Conservation (phyloP, 2,888 invertebrate genomes). For the Alitta virens region DNA sequence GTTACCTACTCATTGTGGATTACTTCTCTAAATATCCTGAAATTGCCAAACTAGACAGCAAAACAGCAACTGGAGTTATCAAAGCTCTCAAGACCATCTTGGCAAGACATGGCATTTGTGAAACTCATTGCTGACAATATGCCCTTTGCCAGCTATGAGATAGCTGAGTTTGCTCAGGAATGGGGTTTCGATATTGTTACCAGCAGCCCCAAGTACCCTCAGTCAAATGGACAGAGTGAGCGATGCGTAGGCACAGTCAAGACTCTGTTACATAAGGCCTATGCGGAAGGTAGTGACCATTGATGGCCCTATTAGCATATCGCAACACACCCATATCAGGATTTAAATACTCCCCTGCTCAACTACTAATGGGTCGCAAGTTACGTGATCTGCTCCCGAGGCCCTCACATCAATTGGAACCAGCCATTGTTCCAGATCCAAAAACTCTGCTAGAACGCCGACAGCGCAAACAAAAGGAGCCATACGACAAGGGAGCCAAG, state of each 20-base stretch:
- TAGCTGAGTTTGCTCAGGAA: constrained; percentile 19
- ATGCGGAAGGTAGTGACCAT: constrained; percentile 19
- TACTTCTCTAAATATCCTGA: constrained; percentile 32
- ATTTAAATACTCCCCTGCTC: constrained; percentile 23
- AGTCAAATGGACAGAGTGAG: constrained; percentile 27
- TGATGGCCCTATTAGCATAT: constrained; percentile 26
- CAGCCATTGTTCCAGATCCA: background rate
- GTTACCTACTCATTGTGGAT: constrained; percentile 29
- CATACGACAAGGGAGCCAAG: constrained; percentile 5
- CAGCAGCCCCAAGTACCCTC: constrained; percentile 17
- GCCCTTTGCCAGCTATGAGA: constrained; percentile 23
- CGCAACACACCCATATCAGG: constrained; percentile 28
- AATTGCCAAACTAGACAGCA: constrained; percentile 20
- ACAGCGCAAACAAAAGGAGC: constrained; percentile 4
- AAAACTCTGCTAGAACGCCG: background rate
- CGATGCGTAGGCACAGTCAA: constrained; percentile 22
- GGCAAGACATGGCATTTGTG: constrained; percentile 27
- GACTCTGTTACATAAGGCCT: constrained; percentile 23
- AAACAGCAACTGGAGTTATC: constrained; percentile 25
- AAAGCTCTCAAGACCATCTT: constrained; percentile 23
- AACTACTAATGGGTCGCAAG: constrained; percentile 26
- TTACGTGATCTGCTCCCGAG: constrained; percentile 22
- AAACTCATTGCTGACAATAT: constrained; percentile 27
- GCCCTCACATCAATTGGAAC: background rate
- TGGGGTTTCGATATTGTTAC: constrained; percentile 18